Base-by-base conservation (phyloP, 2,113 vertebrate species). In the Cyprinus carpio region DNA sequence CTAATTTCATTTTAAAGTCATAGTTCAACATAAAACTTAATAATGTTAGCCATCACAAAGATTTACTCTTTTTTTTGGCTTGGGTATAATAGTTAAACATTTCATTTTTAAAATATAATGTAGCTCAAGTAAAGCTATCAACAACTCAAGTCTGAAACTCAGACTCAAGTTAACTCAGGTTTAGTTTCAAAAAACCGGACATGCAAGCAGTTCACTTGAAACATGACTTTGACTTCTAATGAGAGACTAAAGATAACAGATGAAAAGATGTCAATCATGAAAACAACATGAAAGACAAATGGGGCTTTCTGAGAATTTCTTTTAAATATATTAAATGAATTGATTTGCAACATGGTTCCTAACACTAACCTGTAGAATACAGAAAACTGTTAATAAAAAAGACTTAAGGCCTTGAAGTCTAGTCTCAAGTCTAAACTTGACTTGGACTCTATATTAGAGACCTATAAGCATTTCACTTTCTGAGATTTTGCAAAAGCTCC, bases 1-100 rank as follows among this genome's bases (percentile, higher is more conserved):
- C 67, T 58, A 6, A 83, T 72, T 72, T 72, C 46, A 83, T 40
- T 83, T 37, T 11, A 67, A 65, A 46, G n/a, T 25, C 16, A 56
- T 56, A 25, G 27, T 51, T 54, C 29, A 34, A n/a, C 2, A 31
- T 20, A 13, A 40, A 18, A 40, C 2, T 13, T 54, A 2, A 37
- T 23, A 56, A 4, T 13, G 37, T 65, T 27, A 46, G 12, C 16
- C 4, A 29, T 46, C 6, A 1, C 4, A 27, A 62, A 18, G 0
- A 49, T 12, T 31, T 4, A 20, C 20, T 64, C 0, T 40, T 5
- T 71, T 23, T 79, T 54, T 77, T 56, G 49, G 13, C 2, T 3
- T 37, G 23, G 37, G 65, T 10, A 16, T 56, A 6, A 6, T 27
- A n/a, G 13, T 34, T 46, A 46, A 80, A 25, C 56, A 37, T 60